Evolutionary conservation across 2,113 vertebrate genomes (phyloP).

Genomic region (Cyprinodon variegatus): DNA sequence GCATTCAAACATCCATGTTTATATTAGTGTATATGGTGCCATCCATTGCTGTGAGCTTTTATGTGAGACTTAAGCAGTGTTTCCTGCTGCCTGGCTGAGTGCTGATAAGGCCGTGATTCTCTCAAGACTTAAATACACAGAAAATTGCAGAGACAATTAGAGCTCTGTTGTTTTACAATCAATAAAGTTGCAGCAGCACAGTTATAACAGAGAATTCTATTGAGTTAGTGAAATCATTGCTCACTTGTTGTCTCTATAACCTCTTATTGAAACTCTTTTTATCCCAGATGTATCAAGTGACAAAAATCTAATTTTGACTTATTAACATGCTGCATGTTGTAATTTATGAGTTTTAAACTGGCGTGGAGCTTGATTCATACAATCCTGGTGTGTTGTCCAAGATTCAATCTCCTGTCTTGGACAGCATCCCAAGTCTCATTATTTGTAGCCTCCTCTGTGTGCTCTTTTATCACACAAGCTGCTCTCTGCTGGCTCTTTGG

Average conservation of each 20-base stretch:
- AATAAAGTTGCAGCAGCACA: slow-evolving; percentile 61
- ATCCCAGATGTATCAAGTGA: slow-evolving; percentile 37
- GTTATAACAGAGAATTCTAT: slow-evolving; percentile 36
- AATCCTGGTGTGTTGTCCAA: slow-evolving; percentile 22
- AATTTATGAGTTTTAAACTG: slow-evolving; percentile 39
- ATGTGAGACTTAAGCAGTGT: slow-evolving; percentile 23
- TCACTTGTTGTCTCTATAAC: slow-evolving; percentile 37
- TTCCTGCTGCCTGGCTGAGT: slow-evolving; percentile 57
- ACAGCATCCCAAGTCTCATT: slow-evolving; percentile 45
- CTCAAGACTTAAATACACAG: slow-evolving; percentile 60
- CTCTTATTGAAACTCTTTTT: slow-evolving; percentile 30
- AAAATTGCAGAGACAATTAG: slow-evolving; percentile 74
- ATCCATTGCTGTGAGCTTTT: slow-evolving; percentile 15
- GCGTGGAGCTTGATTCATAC: slow-evolving; percentile 43
- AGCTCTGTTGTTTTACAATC: slow-evolving; percentile 68
- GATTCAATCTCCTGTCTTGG: slow-evolving; percentile 55
- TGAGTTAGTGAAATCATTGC: slow-evolving; percentile 50
- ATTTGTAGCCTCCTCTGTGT: slow-evolving; percentile 32
- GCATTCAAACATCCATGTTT: neutral
- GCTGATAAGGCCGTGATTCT: slow-evolving; percentile 67
- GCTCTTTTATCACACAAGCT: slow-evolving; percentile 11
- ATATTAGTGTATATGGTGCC: neutral
- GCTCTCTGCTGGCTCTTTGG: slow-evolving; percentile 11
- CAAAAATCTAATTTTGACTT: slow-evolving; percentile 35
- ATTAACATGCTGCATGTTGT: slow-evolving; percentile 8